Base-by-base conservation (phyloP, 1,140 invertebrate genomes). In the Pemphigus obesinymphae region DNA sequence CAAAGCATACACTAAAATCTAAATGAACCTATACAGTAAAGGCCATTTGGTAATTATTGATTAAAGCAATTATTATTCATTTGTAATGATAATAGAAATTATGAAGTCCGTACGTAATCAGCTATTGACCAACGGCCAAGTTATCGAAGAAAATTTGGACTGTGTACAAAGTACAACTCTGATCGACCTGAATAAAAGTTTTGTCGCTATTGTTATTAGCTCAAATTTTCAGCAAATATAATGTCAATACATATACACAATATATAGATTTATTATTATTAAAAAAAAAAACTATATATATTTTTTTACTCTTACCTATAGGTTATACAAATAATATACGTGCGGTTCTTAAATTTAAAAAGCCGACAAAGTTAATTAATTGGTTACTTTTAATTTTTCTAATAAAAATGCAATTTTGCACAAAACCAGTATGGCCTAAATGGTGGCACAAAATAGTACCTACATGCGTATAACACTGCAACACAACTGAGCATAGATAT, bases 71-170 rank as follows among this genome's bases (percentile, higher is more conserved):
- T 20, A 37, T 31, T 48, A 45, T 29, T n/a, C 23, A 4, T 73
- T 48, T 48, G 17, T 73, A 34, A 34, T 11, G 70, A 73, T 48
- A 23, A 73, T 29, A 29, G 31, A 26, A 73, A 48, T 73, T 73
- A 48, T 50, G n/a, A 1, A 29, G 37, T 45, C 45, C 23, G 45
- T 20, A 63, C 55, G 55, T 63, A 80, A 80, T 80, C n/a, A n/a
- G n/a, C 76, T 80, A 45, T 80, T 80, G 76, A 80, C 26, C 34
- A 40, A 63, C 37, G 23, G 50, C 50, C 76, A 80, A 61, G 34
- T 80, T 80, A 80, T 80, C 76, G 76, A 80, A 50, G 31, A 50
- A 45, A 31, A 50, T 17, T 73, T 50, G 70, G 70, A 73, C 45
- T 11, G 26, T 31, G 26, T 45, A 73, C 43, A 73, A 45, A 45